phyloP scores from a whole-genome alignment of 2,113 vertebrate genomes.

The Rhodinocichla rosea region DNA sequence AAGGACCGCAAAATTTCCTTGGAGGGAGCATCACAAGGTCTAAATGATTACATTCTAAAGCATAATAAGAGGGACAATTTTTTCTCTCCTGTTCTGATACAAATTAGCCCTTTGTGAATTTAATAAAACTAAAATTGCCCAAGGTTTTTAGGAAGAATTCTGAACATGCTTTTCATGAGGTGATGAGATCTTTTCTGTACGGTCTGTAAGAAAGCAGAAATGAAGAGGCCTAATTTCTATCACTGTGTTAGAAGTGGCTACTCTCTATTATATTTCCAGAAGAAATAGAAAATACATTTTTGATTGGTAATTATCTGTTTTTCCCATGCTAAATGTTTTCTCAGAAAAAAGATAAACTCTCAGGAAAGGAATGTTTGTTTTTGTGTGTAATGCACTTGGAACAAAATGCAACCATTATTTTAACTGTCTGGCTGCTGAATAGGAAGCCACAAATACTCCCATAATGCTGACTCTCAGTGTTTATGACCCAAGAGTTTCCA shows the following conservation, averaged over 20 bases:
- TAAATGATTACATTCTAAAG: background rate
- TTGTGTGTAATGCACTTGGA: background rate
- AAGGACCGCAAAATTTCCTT: background rate
- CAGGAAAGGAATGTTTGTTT: background rate
- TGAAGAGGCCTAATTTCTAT: background rate
- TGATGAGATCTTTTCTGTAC: background rate
- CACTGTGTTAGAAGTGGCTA: background rate
- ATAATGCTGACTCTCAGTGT: background rate
- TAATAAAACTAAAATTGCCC: background rate
- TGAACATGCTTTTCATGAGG: background rate
- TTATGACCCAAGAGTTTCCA: background rate
- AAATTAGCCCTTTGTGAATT: background rate
- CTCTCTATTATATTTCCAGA: background rate
- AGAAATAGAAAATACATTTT: background rate
- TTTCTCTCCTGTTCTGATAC: background rate
- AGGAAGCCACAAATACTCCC: background rate
- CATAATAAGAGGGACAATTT: background rate
- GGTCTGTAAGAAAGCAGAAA: background rate
- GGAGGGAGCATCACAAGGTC: background rate
- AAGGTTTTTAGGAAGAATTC: background rate
- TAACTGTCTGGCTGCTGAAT: background rate
- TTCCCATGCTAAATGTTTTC: background rate
- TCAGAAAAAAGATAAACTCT: background rate
- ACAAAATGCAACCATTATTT: background rate
- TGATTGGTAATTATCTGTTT: background rate